Conservation (phyloP, 2,888 invertebrate species). For the Lymantria monacha region DNA sequence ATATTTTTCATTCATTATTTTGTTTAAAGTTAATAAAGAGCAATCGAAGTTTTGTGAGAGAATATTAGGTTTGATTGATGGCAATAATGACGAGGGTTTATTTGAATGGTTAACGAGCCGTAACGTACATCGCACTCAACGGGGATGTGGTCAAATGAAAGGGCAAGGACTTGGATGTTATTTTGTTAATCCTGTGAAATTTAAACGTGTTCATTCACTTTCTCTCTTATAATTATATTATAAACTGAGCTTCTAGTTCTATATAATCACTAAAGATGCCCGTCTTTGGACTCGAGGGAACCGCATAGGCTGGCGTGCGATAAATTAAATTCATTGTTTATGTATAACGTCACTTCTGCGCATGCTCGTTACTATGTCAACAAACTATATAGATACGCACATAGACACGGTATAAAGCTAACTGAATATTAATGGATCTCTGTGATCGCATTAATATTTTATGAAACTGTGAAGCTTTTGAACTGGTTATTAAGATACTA, state of each 20-base stretch:
- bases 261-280: too few species aligned
- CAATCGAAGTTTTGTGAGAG: constrained; percentile 21
- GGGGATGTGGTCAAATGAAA: constrained; percentile 20
- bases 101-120: constrained; percentile 18
- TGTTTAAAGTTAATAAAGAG: constrained; percentile 22
- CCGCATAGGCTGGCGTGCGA: constrained; percentile 30
- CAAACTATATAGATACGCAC: constrained; percentile 46
- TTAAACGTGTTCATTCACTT: too few species aligned
- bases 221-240: too few species aligned
- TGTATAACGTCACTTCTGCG: constrained; percentile 62
- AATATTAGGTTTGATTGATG: constrained; percentile 17
- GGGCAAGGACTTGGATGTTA: not conserved
- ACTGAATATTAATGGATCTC: constrained; percentile 42
- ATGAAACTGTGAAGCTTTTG: constrained; percentile 33
- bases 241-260: too few species aligned
- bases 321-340: constrained; percentile 70
- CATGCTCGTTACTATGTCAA: constrained; percentile 75
- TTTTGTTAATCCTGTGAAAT: too few species aligned
- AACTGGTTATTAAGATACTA: constrained; percentile 13
- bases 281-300: constrained; percentile 9
- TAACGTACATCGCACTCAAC: constrained; percentile 12
- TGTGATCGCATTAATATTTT: constrained; percentile 33
- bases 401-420: constrained; percentile 19
- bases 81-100: constrained; percentile 18
- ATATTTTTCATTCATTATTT: constrained; percentile 39